Conservation (phyloP, 2,888 invertebrate genomes). For the Dryobotodes eremita region DNA sequence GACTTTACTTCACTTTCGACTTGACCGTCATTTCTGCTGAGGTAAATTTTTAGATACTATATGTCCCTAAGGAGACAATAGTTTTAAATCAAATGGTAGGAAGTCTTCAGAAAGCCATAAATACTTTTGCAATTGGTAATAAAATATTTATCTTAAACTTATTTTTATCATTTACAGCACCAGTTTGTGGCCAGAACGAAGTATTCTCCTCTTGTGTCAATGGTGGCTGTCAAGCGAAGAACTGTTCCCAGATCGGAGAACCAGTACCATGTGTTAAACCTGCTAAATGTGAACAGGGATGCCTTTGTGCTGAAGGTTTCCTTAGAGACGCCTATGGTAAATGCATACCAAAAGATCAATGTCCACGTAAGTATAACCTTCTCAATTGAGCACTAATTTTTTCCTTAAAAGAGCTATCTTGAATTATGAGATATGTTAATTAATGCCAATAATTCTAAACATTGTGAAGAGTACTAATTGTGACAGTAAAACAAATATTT, state of each 20-base stretch:
- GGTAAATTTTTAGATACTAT: not conserved
- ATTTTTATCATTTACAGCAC: conserved; percentile 26
- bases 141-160: not conserved
- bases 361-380: conserved; percentile 62
- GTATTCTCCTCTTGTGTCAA: conserved; percentile 69
- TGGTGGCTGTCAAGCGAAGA: conserved; percentile 68
- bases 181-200: conserved; percentile 54
- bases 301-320: conserved; percentile 70
- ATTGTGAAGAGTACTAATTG: not conserved
- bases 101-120: not conserved
- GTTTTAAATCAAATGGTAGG: not conserved
- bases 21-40: not conserved
- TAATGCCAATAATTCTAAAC: not conserved
- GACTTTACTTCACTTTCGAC: too few relatives aligned
- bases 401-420: too few relatives aligned
- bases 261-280: conserved; percentile 67
- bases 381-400: not conserved
- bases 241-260: conserved; percentile 70
- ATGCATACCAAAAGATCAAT: conserved; percentile 70
- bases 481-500: not conserved
- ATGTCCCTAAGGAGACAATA: not conserved
- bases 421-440: not conserved
- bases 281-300: conserved; percentile 70
- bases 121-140: not conserved
- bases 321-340: conserved; percentile 68